Conservation (phyloP, 2,797 vertebrate genomes). For the Pelochelys cantorii region DNA sequence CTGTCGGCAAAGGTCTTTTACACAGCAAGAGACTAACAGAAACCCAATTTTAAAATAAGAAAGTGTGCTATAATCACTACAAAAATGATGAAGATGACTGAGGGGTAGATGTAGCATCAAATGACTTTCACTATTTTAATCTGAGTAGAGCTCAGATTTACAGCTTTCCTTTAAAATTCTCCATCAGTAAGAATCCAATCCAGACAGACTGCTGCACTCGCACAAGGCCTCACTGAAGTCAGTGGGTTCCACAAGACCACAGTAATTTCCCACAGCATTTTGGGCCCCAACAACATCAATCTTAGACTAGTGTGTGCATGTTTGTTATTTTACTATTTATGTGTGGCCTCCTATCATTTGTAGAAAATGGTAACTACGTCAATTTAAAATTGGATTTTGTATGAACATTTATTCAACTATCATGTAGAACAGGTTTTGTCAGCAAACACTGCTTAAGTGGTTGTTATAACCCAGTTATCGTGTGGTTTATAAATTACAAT, state of each 20-base stretch:
- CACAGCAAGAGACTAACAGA: neutral
- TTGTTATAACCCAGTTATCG: neutral
- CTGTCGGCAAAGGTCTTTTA: neutral
- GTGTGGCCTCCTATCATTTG: neutral
- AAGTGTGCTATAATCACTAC: neutral
- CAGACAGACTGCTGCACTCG: neutral
- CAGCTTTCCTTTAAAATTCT: neutral
- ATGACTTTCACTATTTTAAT: constrained; percentile 10
- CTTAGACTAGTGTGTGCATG: neutral
- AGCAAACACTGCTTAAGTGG: neutral
- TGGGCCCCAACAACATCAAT: neutral
- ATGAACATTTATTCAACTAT: neutral
- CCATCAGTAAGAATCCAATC: neutral
- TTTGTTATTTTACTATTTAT: neutral
- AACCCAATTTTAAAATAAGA: neutral
- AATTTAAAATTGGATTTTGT: rapidly evolving
- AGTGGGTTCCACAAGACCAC: neutral
- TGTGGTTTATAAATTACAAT: neutral
- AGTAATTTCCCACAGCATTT: neutral
- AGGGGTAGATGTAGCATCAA: neutral
- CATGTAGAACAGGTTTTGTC: neutral
- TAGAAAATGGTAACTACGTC: neutral
- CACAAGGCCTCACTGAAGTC: neutral
- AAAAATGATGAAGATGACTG: neutral
- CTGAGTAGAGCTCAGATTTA: constrained; percentile 13